Base-by-base conservation (phyloP, 2,113 vertebrate genomes). In the Ceyx melanurus region DNA sequence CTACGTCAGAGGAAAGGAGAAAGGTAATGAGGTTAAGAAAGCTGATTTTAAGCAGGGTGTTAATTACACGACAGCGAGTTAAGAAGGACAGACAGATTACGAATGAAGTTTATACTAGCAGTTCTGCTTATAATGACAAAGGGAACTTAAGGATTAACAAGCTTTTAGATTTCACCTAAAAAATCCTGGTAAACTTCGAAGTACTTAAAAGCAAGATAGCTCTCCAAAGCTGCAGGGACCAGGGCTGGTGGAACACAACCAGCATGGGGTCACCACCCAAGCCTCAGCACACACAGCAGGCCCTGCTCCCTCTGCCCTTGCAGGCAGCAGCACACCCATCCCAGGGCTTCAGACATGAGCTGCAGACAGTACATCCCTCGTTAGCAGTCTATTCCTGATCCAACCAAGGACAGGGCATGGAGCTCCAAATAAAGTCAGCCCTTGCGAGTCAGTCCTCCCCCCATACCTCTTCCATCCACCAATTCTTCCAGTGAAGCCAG, bases 1-100 rank as follows among this genome's bases (percentile, higher is more conserved):
- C 82, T 68, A 93, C 94, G 87, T 96, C 94, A 96, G 61, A 88
- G 82, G 80, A 89, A 93, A 91, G 60, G 53, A 91, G 76, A 88
- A 94, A 89, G 78, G 91, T 76, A 95, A 82, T 21, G 82, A 86
- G 82, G 78, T 42, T 89, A 74, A 88, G 80, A 90, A 95, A 92
- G 82, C 79, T 60, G 94, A 92, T 95, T 94, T 93, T 92, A 91
- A 93, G 43, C 43, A 74, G 40, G 56, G 79, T 94, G 57, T 96
- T 95, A 92, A 91, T 94, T 95, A 96, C 95, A 93, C 64, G 72
- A 85, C 75, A 77, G 76, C 6, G 1, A 91, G 61, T 82, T 96
- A 91, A 95, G 74, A 78, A 76, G 57, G 57, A 85, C 40, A 89
- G 79, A 64, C n/a, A 58, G 87, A 94, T 93, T 86, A 89, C 3